Evolutionary conservation across 2,113 vertebrate species (phyloP).

Genomic region (Cygnus buccinator): DNA sequence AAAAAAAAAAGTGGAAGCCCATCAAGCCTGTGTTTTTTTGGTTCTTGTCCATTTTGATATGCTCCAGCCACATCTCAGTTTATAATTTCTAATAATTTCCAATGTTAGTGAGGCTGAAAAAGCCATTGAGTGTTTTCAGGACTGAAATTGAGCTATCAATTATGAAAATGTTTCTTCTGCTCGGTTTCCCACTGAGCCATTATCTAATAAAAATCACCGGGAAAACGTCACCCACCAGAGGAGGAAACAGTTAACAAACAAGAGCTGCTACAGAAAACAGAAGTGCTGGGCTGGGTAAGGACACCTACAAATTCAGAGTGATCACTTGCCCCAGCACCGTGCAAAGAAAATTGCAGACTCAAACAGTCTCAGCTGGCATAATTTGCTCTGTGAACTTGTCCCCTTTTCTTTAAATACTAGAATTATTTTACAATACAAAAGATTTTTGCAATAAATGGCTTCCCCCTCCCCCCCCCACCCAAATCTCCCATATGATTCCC

Average conservation of each 20-base stretch:
- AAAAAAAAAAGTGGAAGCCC: neutral
- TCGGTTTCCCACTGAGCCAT: constrained; percentile 55
- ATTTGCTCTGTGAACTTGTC: constrained; percentile 1
- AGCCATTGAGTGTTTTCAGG: constrained; percentile 69
- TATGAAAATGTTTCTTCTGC: constrained; percentile 73
- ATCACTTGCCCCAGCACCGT: neutral
- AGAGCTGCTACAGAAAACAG: neutral
- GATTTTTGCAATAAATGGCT: neutral
- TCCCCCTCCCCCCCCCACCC: neutral
- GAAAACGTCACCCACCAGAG: constrained; percentile 14
- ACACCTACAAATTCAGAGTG: constrained; percentile 36
- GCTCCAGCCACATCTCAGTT: constrained; percentile 58
- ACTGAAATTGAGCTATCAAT: constrained; percentile 73
- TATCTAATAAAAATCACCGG: constrained; percentile 56
- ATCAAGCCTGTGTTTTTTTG: neutral
- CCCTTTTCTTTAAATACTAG: neutral
- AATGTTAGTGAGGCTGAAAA: constrained; percentile 71
- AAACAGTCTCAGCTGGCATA: constrained; percentile 13
- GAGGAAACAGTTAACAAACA: constrained; percentile 59
- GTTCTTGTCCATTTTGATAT: constrained; percentile 45
- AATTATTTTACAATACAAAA: constrained; percentile 31
- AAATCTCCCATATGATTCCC: neutral
- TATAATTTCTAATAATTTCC: constrained; percentile 73
- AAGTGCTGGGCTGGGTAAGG: neutral
- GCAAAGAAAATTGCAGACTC: constrained; percentile 42